Evolutionary conservation across 2,113 vertebrate species (phyloP).

Genomic region (Cochlearius cochlearius): DNA sequence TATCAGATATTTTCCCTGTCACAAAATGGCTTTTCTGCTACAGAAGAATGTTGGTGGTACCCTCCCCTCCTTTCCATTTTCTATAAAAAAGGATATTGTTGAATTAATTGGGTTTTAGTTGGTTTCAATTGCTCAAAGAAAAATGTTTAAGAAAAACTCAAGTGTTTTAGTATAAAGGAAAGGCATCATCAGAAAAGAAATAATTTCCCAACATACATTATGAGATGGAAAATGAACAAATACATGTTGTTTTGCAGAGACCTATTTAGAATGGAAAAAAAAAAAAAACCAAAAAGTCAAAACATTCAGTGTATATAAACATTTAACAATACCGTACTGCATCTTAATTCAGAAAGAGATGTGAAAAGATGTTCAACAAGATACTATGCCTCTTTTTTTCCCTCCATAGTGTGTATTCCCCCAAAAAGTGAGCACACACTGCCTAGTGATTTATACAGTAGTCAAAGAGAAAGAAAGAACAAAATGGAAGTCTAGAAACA

Average conservation of each 20-base stretch:
- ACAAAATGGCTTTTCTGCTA: neutral
- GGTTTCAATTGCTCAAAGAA: neutral
- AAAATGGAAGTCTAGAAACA: neutral
- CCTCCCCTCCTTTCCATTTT: neutral
- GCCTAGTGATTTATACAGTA: neutral
- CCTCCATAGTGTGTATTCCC: neutral
- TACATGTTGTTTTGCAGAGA: neutral
- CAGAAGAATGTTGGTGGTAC: neutral
- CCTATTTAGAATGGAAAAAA: neutral
- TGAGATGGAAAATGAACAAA: neutral
- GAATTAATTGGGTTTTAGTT: neutral
- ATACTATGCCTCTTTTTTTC: neutral
- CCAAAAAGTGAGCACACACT: accelerated
- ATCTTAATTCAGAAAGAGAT: neutral
- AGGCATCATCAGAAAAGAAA: neutral
- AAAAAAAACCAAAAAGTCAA: neutral
- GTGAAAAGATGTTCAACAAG: neutral
- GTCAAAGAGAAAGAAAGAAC: neutral
- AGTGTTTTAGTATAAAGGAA: neutral
- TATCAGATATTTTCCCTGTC: neutral
- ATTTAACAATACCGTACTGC: neutral
- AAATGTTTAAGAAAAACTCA: neutral
- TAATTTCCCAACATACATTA: neutral
- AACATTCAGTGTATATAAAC: neutral
- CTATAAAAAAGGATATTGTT: neutral